These are phyloP conservation scores for Acrobasis repandana DNA, from an alignment of 2,888 invertebrate species.

Conservation along the genomic window DNA sequence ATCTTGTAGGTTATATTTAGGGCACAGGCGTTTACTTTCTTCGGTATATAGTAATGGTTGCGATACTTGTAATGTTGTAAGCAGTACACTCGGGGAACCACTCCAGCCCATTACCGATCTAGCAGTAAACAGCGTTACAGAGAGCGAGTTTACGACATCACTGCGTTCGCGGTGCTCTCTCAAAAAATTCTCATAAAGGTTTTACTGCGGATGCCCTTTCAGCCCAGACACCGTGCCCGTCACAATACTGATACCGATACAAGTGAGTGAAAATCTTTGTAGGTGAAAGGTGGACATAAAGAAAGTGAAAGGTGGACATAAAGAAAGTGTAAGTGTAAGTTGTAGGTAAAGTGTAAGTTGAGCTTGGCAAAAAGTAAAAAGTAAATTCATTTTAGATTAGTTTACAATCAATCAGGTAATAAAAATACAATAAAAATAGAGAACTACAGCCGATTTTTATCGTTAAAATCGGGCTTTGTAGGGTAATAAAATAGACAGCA, in stretches of 20 bases:
- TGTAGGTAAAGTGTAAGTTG: too few relatives aligned
- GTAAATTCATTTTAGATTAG: too few relatives aligned
- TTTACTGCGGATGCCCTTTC: conserved; percentile 10
- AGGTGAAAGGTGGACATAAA: background rate
- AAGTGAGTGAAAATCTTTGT: background rate
- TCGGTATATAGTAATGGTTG: too few relatives aligned
- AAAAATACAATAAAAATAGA: background rate
- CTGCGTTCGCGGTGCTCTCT: background rate
- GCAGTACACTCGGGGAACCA: background rate
- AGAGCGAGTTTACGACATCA: background rate
- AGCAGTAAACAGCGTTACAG: background rate
- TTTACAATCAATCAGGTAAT: too few relatives aligned
- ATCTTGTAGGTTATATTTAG: too few relatives aligned
- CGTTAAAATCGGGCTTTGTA: background rate
- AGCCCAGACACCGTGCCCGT: background rate
- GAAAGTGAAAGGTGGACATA: background rate
- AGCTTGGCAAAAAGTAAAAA: too few relatives aligned
- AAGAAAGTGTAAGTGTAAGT: too few relatives aligned
- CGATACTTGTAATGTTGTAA: too few relatives aligned
- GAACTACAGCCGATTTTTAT: background rate
- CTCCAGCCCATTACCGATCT: background rate
- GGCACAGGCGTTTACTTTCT: too few relatives aligned
- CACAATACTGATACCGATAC: background rate
- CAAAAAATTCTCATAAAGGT: background rate
- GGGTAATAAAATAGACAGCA: background rate